Conservation (phyloP, 2,888 invertebrate genomes). For the Tridacna crocea region DNA sequence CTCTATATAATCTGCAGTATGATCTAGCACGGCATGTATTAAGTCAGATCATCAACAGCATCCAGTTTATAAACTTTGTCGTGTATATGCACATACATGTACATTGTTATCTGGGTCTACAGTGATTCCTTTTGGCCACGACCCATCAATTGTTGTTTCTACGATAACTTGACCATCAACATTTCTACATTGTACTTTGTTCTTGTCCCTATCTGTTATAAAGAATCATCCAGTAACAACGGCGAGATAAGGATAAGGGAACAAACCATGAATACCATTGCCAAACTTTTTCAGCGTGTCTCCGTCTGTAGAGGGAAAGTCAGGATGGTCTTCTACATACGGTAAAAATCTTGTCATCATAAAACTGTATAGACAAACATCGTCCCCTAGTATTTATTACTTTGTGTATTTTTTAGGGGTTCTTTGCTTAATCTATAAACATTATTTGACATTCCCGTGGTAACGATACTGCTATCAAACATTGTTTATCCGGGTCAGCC, state of each 20-base stretch:
- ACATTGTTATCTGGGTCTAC: constrained; percentile 3
- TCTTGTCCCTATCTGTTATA: not conserved
- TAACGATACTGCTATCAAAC: not conserved
- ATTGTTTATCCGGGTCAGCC: too few species aligned
- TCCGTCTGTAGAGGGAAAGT: not conserved
- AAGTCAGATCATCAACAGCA: too few species aligned
- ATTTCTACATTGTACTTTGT: constrained; percentile 5
- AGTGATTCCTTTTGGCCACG: constrained; percentile 1
- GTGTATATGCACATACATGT: not conserved
- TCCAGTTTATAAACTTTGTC: not conserved
- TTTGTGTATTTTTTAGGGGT: too few species aligned
- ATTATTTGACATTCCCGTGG: not conserved
- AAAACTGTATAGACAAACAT: not conserved
- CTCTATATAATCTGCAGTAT: not conserved
- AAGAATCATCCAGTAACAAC: too few species aligned
- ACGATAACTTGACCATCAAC: not conserved
- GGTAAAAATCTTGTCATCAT: constrained; percentile 10
- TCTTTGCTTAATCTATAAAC: not conserved
- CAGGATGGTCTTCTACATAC: not conserved
- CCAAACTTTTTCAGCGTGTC: not conserved
- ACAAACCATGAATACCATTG: too few species aligned
- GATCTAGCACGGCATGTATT: too few species aligned
- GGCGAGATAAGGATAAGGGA: too few species aligned
- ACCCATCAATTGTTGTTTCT: not conserved
- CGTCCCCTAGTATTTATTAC: not conserved